These are phyloP conservation scores for Porphyrio hochstetteri DNA, from an alignment of 2,113 vertebrate genomes.

Conservation along the genomic window DNA sequence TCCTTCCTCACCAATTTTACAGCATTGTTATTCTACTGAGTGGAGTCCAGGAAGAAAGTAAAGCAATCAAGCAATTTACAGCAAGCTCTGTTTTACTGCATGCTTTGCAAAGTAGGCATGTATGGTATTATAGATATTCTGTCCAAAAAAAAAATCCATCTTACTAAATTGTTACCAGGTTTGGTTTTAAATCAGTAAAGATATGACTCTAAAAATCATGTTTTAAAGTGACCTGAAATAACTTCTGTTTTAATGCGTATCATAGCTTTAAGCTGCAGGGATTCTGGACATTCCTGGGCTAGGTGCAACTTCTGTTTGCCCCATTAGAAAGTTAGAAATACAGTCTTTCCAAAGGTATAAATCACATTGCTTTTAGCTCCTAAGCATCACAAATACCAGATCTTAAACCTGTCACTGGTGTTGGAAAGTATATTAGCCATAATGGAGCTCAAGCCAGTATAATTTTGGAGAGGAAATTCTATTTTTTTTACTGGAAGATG, in stretches of 20 bases:
- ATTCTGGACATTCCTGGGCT: background rate
- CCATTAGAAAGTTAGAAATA: constrained; percentile 15
- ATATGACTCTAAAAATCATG: background rate
- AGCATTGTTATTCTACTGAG: background rate
- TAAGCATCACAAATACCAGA: constrained; percentile 11
- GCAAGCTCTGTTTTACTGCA: background rate
- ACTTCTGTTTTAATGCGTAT: background rate
- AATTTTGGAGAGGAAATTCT: constrained; percentile 37
- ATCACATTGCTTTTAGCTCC: background rate
- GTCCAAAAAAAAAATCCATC: background rate
- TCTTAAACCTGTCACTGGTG: constrained; percentile 5
- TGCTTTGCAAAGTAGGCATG: background rate
- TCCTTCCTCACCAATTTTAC: background rate
- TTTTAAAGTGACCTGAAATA: background rate
- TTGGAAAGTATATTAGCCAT: constrained; percentile 4
- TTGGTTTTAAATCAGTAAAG: background rate
- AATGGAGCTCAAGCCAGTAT: background rate
- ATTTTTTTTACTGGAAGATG: background rate
- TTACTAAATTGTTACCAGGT: constrained; percentile 28
- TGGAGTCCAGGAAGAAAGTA: background rate
- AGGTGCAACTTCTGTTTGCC: constrained; percentile 12
- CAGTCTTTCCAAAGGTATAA: background rate
- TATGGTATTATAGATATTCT: background rate
- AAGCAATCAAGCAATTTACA: constrained; percentile 13
- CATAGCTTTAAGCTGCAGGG: background rate